Conservation (phyloP, 2,113 vertebrate species). For the Tilapia sparmanii region DNA sequence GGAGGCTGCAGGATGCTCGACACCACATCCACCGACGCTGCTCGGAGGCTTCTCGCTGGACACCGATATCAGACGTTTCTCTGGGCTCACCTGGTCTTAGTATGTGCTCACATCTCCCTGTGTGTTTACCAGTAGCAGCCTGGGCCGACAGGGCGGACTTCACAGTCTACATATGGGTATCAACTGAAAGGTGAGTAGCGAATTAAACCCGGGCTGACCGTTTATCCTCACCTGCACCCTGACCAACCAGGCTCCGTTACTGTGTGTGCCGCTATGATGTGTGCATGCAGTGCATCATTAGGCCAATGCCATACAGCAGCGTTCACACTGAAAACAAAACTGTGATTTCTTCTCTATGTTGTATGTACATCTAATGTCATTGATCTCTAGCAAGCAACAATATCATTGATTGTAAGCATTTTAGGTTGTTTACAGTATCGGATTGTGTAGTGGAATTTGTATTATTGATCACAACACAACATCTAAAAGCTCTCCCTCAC, state of each 20-base stretch:
- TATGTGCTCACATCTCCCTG: slow-evolving; percentile 10
- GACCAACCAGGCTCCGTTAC: not conserved
- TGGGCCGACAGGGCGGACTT: slow-evolving; percentile 23
- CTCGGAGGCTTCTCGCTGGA: not conserved
- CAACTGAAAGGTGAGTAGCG: slow-evolving; percentile 65
- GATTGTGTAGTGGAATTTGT: not conserved
- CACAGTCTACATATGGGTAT: slow-evolving; percentile 20
- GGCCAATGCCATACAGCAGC: not conserved
- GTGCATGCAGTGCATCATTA: not conserved
- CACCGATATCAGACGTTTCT: not conserved
- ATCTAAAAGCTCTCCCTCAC: not conserved
- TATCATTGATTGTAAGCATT: not conserved
- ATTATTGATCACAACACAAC: not conserved
- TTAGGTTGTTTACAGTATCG: not conserved
- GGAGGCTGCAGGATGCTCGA: slow-evolving; percentile 44
- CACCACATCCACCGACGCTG: slow-evolving; percentile 3
- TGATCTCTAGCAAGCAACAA: not conserved
- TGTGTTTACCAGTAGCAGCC: slow-evolving; percentile 1
- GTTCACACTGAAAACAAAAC: not conserved
- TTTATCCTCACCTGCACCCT: not conserved
- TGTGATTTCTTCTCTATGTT: not conserved
- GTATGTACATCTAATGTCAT: not conserved
- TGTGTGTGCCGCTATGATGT: not conserved
- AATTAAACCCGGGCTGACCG: not conserved
- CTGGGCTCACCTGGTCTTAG: not conserved